Percentiles rank a stretch among this genome's conserved stretches.
These are phyloP conservation scores for Amiota mariae DNA, from an alignment of 2,888 invertebrate species.

Conservation along the genomic window DNA sequence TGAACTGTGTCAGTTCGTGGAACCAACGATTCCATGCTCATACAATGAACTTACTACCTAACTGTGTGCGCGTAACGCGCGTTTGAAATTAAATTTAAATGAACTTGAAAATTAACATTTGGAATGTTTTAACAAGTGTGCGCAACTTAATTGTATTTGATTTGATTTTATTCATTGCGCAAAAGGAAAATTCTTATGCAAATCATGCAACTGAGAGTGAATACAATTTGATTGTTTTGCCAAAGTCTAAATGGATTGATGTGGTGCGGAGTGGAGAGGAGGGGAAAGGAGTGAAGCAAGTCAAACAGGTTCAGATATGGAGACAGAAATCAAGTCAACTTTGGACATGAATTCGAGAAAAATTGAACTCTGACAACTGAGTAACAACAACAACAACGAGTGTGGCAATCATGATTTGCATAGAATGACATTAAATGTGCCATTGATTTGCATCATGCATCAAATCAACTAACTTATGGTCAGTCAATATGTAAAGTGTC, in stretches of 20 bases:
- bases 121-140: constrained; percentile 66
- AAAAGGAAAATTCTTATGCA: constrained; percentile 61
- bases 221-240: constrained; percentile 18
- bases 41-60: no score
- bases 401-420: constrained; percentile 34
- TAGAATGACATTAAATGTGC: constrained; percentile 32
- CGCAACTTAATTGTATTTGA: constrained; percentile 59
- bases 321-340: not conserved
- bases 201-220: constrained; percentile 42
- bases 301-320: not conserved
- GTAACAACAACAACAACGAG: no score
- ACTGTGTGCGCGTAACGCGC: not conserved
- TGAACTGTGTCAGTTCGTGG: constrained; percentile 51
- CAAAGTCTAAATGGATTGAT: no score
- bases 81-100: constrained; percentile 57
- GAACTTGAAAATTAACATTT: constrained; percentile 67
- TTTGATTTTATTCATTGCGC: constrained; percentile 44
- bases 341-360: not conserved
- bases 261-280: no score
- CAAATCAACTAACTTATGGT: constrained; percentile 1
- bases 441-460: constrained; percentile 14
- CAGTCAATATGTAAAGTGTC: not conserved
- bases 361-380: constrained; percentile 25
- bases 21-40: no score
- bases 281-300: not conserved